Evolutionary conservation across 2,888 invertebrate genomes (phyloP), one percentile per base, ranked within the genome.

Genomic region (Himalopsyche tibetana): DNA sequence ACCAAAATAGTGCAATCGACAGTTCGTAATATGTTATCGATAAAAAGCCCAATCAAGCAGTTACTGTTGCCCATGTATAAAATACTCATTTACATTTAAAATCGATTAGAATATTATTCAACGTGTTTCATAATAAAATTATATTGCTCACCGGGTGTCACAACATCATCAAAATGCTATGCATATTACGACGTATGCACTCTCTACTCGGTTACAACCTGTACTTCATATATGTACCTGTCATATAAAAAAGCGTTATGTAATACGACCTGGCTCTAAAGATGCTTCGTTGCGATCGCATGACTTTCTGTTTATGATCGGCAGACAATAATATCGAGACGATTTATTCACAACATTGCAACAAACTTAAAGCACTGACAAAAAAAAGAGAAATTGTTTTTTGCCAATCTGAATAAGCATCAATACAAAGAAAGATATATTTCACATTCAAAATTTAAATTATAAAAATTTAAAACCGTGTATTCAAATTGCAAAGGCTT

Each of bases 81-180:
- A 38, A 74, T 0, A 74, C 36, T 15, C 15, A 74, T 74, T 74
- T 12, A 36, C 74, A 74, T 74, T 12, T 36, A 38, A 74, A 12
- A 74, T 74, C 74, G 28, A 74, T 74, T 74, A 74, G 36, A 74
- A 74, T 74, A 74, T 74, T 74, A 74, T 74, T 36, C 74, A 38
- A 74, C 38, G 36, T 74, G 74, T 74, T 74, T 74, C 74, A 74
- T 74, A 74, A 74, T 36, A 36, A 74, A 15, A 12, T 74, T 11
- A 19, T 63, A 63, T 36, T 74, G 74, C 74, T 36, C 11, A 15
- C 12, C 28, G n/a, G 28, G 74, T 74, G 74, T 74, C 74, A 74
- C 74, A 74, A 74, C 74, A 19, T 36, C 74, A 74, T 74, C 74
- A 74, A 74, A 74, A 74, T 74, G n/a, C 9, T 74, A 74, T 74